phyloP scores from a whole-genome alignment of 2,888 invertebrate genomes.

The Merodon equestris region DNA sequence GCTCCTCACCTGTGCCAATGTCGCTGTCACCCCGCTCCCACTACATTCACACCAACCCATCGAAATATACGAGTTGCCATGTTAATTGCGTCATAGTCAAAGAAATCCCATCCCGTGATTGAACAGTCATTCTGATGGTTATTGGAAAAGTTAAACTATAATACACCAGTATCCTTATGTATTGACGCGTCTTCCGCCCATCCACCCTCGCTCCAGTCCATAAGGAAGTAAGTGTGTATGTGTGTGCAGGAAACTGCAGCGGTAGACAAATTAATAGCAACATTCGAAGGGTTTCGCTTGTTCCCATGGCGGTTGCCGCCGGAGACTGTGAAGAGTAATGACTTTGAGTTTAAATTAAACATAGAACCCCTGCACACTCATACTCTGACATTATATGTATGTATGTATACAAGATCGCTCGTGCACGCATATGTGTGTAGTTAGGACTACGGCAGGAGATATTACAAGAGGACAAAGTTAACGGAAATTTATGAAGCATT shows the following conservation, averaged over 20 bases:
- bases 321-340: slow-evolving; percentile 47
- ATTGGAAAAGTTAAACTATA: slow-evolving; percentile 68
- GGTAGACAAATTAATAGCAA: slow-evolving; percentile 67
- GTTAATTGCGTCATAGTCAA: slow-evolving; percentile 68
- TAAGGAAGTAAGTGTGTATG: slow-evolving; percentile 8
- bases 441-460: slow-evolving; percentile 48
- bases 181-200: not conserved
- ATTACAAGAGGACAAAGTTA: slow-evolving; percentile 72
- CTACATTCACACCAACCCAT: not conserved
- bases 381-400: not conserved
- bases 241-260: slow-evolving; percentile 55
- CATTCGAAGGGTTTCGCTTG: slow-evolving; percentile 50
- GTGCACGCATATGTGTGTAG: not conserved
- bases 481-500: slow-evolving; percentile 78
- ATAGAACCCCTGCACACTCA: slow-evolving; percentile 28
- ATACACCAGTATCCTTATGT: slow-evolving; percentile 25
- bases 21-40: not conserved
- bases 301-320: slow-evolving; percentile 20
- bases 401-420: not conserved
- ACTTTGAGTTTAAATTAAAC: slow-evolving; percentile 67
- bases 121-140: slow-evolving; percentile 69
- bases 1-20: not conserved
- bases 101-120: slow-evolving; percentile 65
- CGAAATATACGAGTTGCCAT: slow-evolving; percentile 53
- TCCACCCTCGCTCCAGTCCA: too few species aligned